Evolutionary conservation across 2,113 vertebrate species (phyloP).

Genomic region (Epinephelus moara): DNA sequence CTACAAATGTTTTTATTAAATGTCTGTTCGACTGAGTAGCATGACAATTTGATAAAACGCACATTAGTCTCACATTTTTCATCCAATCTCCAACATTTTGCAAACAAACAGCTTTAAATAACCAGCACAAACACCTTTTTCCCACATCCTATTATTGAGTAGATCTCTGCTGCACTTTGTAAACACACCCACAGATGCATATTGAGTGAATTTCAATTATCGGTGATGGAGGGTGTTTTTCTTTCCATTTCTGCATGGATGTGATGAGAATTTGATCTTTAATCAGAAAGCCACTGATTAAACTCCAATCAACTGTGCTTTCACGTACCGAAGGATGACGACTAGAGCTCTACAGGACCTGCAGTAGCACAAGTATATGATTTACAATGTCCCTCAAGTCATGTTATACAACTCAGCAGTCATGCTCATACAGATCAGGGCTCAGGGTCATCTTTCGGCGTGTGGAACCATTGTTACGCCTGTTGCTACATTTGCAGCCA

Average conservation of each 20-base stretch:
- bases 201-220: slow-evolving; percentile 87
- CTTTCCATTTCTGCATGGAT: slow-evolving; percentile 87
- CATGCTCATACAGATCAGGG: slow-evolving; percentile 63
- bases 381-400: slow-evolving; percentile 44
- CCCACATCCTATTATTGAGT: neutral
- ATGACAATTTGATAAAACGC: slow-evolving; percentile 43
- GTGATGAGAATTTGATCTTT: slow-evolving; percentile 86
- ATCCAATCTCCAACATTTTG: slow-evolving; percentile 12
- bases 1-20: slow-evolving; percentile 28
- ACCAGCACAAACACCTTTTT: slow-evolving; percentile 25
- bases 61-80: slow-evolving; percentile 31
- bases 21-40: slow-evolving; percentile 16
- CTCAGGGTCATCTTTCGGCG: slow-evolving; percentile 84
- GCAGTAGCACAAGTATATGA: slow-evolving; percentile 40
- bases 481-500: slow-evolving; percentile 79
- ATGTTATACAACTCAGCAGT: slow-evolving; percentile 49
- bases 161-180: slow-evolving; percentile 32
- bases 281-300: slow-evolving; percentile 87
- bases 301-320: slow-evolving; percentile 84
- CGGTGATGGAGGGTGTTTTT: slow-evolving; percentile 84
- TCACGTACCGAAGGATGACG: slow-evolving; percentile 84
- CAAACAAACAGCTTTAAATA: slow-evolving; percentile 37
- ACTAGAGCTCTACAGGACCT: slow-evolving; percentile 65
- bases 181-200: slow-evolving; percentile 45
- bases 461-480: slow-evolving; percentile 83